phyloP scores from a whole-genome alignment of 1,140 invertebrate species.

The Odontomachus brunneus region DNA sequence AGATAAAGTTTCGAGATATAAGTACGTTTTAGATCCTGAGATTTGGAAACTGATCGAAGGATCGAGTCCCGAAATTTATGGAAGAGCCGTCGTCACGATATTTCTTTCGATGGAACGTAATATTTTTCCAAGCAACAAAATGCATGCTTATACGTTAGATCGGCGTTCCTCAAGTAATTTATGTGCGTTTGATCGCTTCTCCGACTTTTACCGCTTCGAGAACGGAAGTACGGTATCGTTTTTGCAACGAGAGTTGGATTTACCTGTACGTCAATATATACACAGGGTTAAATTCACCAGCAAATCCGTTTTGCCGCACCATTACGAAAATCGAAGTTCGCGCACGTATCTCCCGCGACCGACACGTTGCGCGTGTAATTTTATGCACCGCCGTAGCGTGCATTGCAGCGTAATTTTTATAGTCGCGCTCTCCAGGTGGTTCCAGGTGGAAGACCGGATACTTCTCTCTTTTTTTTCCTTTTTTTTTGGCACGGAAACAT shows the following conservation, averaged over 20 bases:
- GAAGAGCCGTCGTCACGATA: background rate
- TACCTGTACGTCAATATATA: background rate
- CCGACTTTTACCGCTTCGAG: background rate
- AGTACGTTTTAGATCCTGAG: background rate
- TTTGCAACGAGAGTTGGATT: slow-evolving; percentile 9
- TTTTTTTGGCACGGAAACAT: slow-evolving; percentile 16
- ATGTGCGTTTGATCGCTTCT: background rate
- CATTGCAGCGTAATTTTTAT: slow-evolving; percentile 26
- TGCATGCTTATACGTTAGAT: background rate
- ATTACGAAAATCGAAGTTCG: slow-evolving; percentile 33
- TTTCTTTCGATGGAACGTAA: background rate
- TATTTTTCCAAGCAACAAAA: background rate
- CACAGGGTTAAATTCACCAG: background rate
- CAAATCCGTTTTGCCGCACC: slow-evolving; percentile 16
- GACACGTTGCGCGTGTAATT: slow-evolving; percentile 30
- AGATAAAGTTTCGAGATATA: slow-evolving; percentile 9
- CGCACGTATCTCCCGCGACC: background rate
- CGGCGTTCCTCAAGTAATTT: background rate
- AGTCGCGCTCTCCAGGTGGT: slow-evolving; percentile 6
- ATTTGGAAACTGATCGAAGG: background rate
- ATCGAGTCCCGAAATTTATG: background rate
- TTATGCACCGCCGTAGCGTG: slow-evolving; percentile 21
- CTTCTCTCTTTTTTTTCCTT: background rate
- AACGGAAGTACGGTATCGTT: background rate
- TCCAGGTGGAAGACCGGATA: background rate